phyloP scores from a whole-genome alignment of 2,888 invertebrate genomes.

The Eutolmus rufibarbis region DNA sequence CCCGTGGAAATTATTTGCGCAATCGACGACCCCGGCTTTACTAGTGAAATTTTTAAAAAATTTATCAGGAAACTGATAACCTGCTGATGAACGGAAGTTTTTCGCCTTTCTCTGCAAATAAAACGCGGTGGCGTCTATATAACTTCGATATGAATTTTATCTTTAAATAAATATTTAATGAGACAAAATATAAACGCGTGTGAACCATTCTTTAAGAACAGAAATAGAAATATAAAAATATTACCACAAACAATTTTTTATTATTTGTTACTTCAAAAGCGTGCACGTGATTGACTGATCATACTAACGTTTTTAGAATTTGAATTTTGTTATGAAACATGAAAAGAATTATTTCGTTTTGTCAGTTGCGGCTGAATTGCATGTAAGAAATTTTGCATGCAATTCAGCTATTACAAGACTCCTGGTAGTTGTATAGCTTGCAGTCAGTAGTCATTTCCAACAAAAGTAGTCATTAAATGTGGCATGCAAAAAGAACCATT shows the following conservation, averaged over 20 bases:
- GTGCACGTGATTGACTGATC: too few relatives aligned
- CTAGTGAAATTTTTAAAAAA: background rate
- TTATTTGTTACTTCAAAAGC: background rate
- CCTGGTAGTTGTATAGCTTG: too few relatives aligned
- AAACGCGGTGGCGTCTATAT: background rate
- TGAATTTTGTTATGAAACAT: background rate
- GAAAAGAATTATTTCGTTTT: background rate
- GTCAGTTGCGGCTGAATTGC: too few relatives aligned
- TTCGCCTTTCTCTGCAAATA: background rate
- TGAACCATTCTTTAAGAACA: background rate
- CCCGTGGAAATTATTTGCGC: background rate
- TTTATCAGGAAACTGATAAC: background rate
- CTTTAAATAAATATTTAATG: background rate
- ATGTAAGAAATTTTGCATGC: too few relatives aligned
- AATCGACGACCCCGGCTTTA: background rate
- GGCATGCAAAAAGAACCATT: too few relatives aligned
- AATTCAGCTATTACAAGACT: too few relatives aligned
- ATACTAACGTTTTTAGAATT: too few relatives aligned
- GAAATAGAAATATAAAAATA: background rate
- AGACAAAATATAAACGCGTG: background rate
- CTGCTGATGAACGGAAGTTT: background rate
- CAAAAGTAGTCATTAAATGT: too few relatives aligned
- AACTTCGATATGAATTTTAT: background rate
- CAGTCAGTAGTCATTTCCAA: too few relatives aligned
- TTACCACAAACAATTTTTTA: background rate